These are phyloP conservation scores for Brachionus paranguensis DNA, from an alignment of 1,140 invertebrate species.

Conservation along the genomic window DNA sequence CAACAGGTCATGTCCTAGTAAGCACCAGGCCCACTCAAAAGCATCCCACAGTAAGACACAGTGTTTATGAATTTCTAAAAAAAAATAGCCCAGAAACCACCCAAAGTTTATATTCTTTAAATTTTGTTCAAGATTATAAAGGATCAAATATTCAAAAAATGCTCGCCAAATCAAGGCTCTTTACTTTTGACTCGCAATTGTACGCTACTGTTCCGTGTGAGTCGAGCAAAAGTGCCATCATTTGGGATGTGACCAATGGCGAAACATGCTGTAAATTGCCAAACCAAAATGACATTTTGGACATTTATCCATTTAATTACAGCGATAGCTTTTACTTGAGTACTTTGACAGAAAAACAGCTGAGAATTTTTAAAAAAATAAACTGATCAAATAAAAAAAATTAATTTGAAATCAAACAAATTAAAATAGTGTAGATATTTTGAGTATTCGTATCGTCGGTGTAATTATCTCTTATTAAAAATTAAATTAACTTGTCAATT, in stretches of 20 bases:
- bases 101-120: conserved; percentile 52
- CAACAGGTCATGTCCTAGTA: conserved; percentile 60
- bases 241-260: conserved; percentile 65
- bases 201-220: neutral
- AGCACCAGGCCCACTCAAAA: conserved; percentile 52
- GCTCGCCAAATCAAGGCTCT: conserved; percentile 62
- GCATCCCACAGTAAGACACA: conserved; percentile 60
- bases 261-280: conserved; percentile 60
- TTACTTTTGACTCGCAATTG: conserved; percentile 49
- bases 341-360: conserved; percentile 63
- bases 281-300: conserved; percentile 62
- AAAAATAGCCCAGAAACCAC: conserved; percentile 41
- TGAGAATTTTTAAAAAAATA: conserved; percentile 60
- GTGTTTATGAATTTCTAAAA: conserved; percentile 46
- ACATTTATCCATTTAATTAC: conserved; percentile 61
- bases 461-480: too few species aligned
- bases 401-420: too few species aligned
- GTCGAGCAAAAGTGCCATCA: conserved; percentile 40
- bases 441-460: too few species aligned
- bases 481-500: too few species aligned
- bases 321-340: conserved; percentile 60
- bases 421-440: too few species aligned
- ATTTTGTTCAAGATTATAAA: conserved; percentile 61
- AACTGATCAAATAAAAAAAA: neutral
- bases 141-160: conserved; percentile 63